Evolutionary conservation across 92 coral and sea anemone species (phyloP).

Genomic region (Virgularia gustaviana): DNA sequence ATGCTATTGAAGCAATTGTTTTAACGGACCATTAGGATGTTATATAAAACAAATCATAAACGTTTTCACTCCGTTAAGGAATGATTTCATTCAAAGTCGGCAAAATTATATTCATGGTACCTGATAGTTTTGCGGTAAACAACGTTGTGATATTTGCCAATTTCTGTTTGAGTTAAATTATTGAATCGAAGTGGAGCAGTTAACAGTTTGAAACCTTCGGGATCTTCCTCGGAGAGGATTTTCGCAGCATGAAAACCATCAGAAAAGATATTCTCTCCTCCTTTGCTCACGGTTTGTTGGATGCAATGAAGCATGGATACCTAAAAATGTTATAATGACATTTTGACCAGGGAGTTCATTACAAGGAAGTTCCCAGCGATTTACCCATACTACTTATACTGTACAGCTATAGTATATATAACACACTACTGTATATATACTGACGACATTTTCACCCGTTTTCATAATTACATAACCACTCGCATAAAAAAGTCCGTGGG

Average conservation of each 20-base stretch:
- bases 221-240: constrained; percentile 17
- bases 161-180: not conserved
- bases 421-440: no score
- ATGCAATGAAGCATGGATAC: constrained; percentile 78
- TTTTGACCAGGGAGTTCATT: not conserved
- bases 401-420: no score
- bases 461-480: not conserved
- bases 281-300: constrained; percentile 61
- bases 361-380: not conserved
- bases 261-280: constrained; percentile 74
- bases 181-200: constrained; percentile 2
- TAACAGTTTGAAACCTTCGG: constrained; percentile 20
- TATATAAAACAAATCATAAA: no score
- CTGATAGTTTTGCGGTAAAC: constrained; percentile 5
- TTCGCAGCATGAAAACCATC: constrained; percentile 81
- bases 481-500: no score
- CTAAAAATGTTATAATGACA: constrained; percentile 22
- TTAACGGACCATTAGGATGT: no score
- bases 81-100: not conserved
- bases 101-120: not conserved
- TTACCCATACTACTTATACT: not conserved
- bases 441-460: not conserved
- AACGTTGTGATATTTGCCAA: constrained; percentile 7
- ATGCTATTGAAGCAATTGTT: no score
- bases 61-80: not conserved